Evolutionary conservation across 2,888 invertebrate species (phyloP), one percentile per base, ranked within the genome.

Genomic region (Ceriagrion tenellum): DNA sequence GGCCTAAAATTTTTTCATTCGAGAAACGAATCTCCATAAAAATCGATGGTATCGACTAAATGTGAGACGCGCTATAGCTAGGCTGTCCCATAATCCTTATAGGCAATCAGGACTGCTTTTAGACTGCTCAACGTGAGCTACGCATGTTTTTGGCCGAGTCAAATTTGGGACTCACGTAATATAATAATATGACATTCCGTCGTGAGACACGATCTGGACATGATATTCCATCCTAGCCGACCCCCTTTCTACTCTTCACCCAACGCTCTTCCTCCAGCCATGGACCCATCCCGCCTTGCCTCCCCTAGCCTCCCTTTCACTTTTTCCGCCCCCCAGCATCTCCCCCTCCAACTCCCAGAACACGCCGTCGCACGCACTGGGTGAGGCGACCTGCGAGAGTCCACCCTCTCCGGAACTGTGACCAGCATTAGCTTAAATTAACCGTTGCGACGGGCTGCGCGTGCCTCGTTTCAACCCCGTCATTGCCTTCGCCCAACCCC

Each of bases 391-490:
- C 69, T 4, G 81, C 81, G 30, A 35, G 30, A 16, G 20, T 63
- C 26, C 81, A 18, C 23, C 81, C 35, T 20, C 63, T 91, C 91
- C 91, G 91, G 91, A 91, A 91, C 93, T 93, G 93, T 93, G 93
- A 93, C 93, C 93, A 69, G 93, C 93, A 93, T 93, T 93, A 93
- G 93, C 93, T 69, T 93, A 93, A 93, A 93, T 93, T 93, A 93
- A 93, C 93, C 93, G 93, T 93, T 93, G 93, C 93, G 93, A 93
- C 93, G 47, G 69, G 69, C 47, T 40, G 47, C 93, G 93, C 69
- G 93, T 93, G 93, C 74, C 40, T 69, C 93, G 47, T 63, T 63
- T 63, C 91, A 26, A 63, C 63, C 35, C 91, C 35, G 55, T 89
- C 55, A 55, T 55, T n/a, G 47, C 89, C 26, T 40, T 3, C 89